Base-by-base conservation (phyloP, 53 echinoderm and acorn worm species). In the Paracentrotus lividus region DNA sequence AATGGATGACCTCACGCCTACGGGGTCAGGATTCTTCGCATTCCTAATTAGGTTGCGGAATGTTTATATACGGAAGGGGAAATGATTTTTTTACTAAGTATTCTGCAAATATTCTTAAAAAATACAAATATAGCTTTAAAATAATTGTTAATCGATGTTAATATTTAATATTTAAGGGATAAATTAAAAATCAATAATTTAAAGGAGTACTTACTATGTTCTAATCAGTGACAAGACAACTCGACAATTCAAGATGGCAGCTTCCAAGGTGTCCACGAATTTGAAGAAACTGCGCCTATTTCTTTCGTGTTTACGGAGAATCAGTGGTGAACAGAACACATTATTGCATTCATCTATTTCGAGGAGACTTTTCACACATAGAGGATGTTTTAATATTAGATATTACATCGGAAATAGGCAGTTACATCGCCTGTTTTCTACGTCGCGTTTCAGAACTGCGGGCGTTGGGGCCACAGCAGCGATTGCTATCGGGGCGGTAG, bases 41-140 rank as follows among this genome's bases (percentile, higher is more conserved):
- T 88, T 88, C 96, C 96, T 93, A 93, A 96, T 96, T 94, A 95
- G 96, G 96, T 94, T 90, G 94, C 94, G 94, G 94, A 96, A 95
- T 96, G 95, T 95, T 95, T 95, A 94, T 88, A 72, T 77, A 90
- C 52, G 84, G 87, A 6, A 43, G 26, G 21, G 42, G 27, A 7
- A 56, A 85, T 85, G 1, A n/a, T 85, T 72, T 72, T 72, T 5
- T 7, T 5, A 72, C 18, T 40, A 14, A 1, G 7, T 36, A 72
- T 38, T 36, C 4, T 18, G 18, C 20, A 14, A 72, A 9, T 4
- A 72, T 72, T 5, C 15, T 64, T 2, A 40, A 72, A 34, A 32
- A 13, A 67, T 8, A 57, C 20, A 57, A 0, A n/a, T n/a, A n/a
- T 40, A 32, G 4, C 18, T 40, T 38, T 10, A 16, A 6, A 0